Conservation (phyloP, 2,113 vertebrate genomes). For the Triplophysa tibetana region DNA sequence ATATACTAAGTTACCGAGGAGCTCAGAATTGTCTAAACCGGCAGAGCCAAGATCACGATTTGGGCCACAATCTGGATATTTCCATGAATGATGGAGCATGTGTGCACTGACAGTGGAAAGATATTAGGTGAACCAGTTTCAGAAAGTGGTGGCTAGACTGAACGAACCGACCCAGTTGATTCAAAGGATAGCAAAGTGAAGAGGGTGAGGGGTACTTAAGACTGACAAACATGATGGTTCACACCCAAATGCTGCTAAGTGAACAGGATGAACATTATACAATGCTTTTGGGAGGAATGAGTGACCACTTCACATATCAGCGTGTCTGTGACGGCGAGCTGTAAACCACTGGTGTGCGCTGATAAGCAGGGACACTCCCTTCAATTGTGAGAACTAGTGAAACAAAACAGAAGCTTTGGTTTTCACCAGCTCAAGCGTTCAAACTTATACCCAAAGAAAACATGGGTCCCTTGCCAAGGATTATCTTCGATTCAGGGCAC, state of each 20-base stretch:
- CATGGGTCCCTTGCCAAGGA: not conserved
- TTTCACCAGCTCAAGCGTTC: not conserved
- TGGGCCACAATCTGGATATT: constrained; percentile 24
- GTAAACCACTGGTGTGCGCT: not conserved
- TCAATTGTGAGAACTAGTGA: constrained; percentile 6
- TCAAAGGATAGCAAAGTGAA: too few relatives aligned
- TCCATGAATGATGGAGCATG: constrained; percentile 29
- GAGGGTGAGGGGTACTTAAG: not conserved
- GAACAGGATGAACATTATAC: not conserved
- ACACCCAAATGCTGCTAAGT: constrained; percentile 27
- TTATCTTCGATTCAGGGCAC: not conserved
- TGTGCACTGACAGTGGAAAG: constrained; percentile 14
- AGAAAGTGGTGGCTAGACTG: constrained; percentile 4
- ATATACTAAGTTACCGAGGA: not conserved
- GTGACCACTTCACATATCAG: constrained; percentile 1
- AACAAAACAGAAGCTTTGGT: not conserved
- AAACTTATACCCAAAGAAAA: not conserved
- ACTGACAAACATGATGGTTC: not conserved
- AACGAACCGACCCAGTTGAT: not conserved
- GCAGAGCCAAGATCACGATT: not conserved
- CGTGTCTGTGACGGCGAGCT: not conserved
- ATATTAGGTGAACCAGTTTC: not conserved
- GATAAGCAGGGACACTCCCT: not conserved
- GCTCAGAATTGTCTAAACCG: not conserved
- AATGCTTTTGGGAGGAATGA: not conserved